These are phyloP conservation scores for Sparidentex hasta DNA, from an alignment of 2,797 vertebrate species.

Conservation along the genomic window DNA sequence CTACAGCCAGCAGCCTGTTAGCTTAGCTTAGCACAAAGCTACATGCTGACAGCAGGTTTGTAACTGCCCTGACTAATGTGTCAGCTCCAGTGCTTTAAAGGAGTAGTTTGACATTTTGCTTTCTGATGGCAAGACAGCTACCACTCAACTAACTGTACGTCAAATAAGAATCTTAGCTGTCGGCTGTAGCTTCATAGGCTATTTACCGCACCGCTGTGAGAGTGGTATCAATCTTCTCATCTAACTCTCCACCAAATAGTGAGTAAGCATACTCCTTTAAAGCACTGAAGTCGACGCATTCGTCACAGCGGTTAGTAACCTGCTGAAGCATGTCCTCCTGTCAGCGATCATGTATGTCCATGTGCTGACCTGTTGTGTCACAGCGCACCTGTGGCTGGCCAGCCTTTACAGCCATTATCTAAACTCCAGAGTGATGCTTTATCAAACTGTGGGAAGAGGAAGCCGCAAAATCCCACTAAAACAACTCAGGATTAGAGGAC, in stretches of 20 bases:
- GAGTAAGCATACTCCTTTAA: background rate
- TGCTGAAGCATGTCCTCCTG: slow-evolving; percentile 42
- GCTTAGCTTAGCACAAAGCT: slow-evolving; percentile 13
- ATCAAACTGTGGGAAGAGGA: slow-evolving; percentile 92
- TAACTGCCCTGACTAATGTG: too few species aligned
- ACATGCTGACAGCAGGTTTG: too few species aligned
- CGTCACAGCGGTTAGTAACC: slow-evolving; percentile 20
- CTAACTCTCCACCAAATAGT: background rate
- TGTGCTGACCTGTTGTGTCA: slow-evolving; percentile 79
- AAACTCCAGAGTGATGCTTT: slow-evolving; percentile 85
- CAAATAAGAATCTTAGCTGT: background rate
- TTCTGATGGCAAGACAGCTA: too few species aligned
- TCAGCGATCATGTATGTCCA: slow-evolving; percentile 63
- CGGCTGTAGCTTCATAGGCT: background rate
- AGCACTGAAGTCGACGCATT: slow-evolving; percentile 3
- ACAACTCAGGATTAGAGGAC: slow-evolving; percentile 90
- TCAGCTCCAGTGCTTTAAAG: too few species aligned
- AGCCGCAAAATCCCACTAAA: slow-evolving; percentile 89
- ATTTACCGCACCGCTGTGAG: background rate
- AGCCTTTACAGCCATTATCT: slow-evolving; percentile 82
- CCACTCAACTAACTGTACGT: too few species aligned
- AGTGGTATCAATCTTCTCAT: background rate
- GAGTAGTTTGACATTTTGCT: too few species aligned
- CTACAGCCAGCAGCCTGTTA: background rate
- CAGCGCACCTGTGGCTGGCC: slow-evolving; percentile 84